A percentile compares a stretch with the other conserved stretches of the same genome.
Evolutionary conservation across 2,113 vertebrate species (phyloP).

Genomic region (Leuciscus idus): DNA sequence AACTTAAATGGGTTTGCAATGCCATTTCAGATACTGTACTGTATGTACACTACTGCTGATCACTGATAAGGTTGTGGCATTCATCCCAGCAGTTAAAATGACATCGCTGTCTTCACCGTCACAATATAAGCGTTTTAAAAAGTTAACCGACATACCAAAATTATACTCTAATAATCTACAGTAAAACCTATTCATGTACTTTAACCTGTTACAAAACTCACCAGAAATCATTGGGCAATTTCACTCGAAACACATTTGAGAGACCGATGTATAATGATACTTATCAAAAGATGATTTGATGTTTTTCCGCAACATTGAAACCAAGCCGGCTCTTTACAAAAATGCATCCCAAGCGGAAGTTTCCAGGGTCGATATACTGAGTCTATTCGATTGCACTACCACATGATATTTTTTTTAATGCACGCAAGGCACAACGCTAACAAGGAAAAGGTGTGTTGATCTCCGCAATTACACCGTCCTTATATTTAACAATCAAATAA

Average conservation of each 20-base stretch:
- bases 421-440: slow-evolving; percentile 51
- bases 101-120: slow-evolving; percentile 17
- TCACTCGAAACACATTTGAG: slow-evolving; percentile 28
- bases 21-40: no score
- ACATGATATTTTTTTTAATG: slow-evolving; percentile 36
- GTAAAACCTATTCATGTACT: slow-evolving; percentile 15
- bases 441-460: slow-evolving; percentile 29
- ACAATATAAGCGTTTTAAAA: slow-evolving; percentile 33
- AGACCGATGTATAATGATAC: not conserved
- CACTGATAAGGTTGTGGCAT: not conserved
- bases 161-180: slow-evolving; percentile 30
- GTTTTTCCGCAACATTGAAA: not conserved
- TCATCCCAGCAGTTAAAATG: slow-evolving; percentile 1
- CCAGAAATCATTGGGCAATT: slow-evolving; percentile 12
- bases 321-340: not conserved
- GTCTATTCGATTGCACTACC: slow-evolving; percentile 13
- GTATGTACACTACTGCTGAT: slow-evolving; percentile 10
- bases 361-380: slow-evolving; percentile 23
- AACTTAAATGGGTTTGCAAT: slow-evolving; percentile 1
- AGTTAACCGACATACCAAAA: slow-evolving; percentile 20
- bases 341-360: not conserved
- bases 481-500: slow-evolving; percentile 35
- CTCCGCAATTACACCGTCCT: slow-evolving; percentile 22
- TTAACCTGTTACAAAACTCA: slow-evolving; percentile 23
- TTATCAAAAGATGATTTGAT: not conserved